Conservation (phyloP, 2,888 invertebrate genomes). For the Cheilosia impressa region DNA sequence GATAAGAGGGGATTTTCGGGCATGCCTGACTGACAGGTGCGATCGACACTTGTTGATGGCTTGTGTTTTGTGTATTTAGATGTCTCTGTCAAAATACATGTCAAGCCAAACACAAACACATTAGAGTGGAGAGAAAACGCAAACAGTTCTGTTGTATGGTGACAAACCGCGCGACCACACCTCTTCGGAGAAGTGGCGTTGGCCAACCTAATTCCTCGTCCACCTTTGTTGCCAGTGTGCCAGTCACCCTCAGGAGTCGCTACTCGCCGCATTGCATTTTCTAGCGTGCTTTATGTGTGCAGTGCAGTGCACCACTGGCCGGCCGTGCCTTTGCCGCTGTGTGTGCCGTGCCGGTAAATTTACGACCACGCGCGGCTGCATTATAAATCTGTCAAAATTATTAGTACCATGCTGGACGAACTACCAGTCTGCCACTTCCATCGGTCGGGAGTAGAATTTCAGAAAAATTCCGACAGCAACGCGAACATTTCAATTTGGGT, state of each 20-base stretch:
- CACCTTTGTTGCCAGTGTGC: slow-evolving; percentile 47
- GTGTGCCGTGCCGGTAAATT: slow-evolving; percentile 34
- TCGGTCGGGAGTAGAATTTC: slow-evolving; percentile 60
- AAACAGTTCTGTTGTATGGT: neutral
- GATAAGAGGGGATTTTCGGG: slow-evolving; percentile 6
- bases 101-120: slow-evolving; percentile 10
- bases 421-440: slow-evolving; percentile 4
- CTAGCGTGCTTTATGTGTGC: slow-evolving; percentile 46
- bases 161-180: slow-evolving; percentile 32
- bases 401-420: slow-evolving; percentile 58
- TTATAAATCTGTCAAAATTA: slow-evolving; percentile 73
- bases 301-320: neutral
- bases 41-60: slow-evolving; percentile 28
- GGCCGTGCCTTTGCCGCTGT: slow-evolving; percentile 25
- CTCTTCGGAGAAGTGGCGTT: slow-evolving; percentile 34
- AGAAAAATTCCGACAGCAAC: slow-evolving; percentile 56
- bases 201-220: slow-evolving; percentile 61
- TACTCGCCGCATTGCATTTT: slow-evolving; percentile 23
- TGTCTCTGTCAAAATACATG: slow-evolving; percentile 22
- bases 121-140: slow-evolving; percentile 20
- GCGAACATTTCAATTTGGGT: slow-evolving; percentile 70
- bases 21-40: slow-evolving; percentile 40
- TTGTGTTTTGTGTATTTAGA: slow-evolving; percentile 12
- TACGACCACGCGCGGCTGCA: slow-evolving; percentile 63
- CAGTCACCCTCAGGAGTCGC: slow-evolving; percentile 63